A percentile compares a stretch with the other conserved stretches of the same genome.
phyloP scores from a whole-genome alignment of 2,888 invertebrate species.

The Brachypterus glaber region DNA sequence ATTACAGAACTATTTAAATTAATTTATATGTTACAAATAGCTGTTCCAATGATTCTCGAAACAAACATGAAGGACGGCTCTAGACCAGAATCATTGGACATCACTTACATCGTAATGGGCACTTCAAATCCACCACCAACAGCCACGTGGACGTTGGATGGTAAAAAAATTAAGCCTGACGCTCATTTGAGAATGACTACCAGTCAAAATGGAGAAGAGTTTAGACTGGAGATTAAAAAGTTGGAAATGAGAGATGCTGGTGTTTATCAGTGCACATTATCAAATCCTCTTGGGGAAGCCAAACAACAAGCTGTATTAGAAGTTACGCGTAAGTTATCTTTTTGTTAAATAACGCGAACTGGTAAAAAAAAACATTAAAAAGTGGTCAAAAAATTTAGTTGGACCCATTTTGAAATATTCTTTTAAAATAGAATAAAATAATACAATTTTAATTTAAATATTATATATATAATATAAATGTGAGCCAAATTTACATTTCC shows the following conservation, averaged over 20 bases:
- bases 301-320: slow-evolving; percentile 61
- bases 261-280: slow-evolving; percentile 70
- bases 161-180: slow-evolving; percentile 58
- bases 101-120: slow-evolving; percentile 69
- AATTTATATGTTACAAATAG: slow-evolving; percentile 33
- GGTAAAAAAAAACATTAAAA: too few relatives aligned
- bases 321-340: slow-evolving; percentile 54
- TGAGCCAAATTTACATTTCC: too few relatives aligned
- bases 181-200: slow-evolving; percentile 48
- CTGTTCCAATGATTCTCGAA: slow-evolving; percentile 62
- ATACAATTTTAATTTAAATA: too few relatives aligned
- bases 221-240: slow-evolving; percentile 62
- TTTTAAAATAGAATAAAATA: too few relatives aligned
- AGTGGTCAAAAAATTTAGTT: too few relatives aligned
- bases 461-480: too few relatives aligned
- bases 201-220: slow-evolving; percentile 58
- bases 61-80: slow-evolving; percentile 65
- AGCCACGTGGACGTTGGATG: slow-evolving; percentile 71
- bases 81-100: slow-evolving; percentile 71
- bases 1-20: too few relatives aligned
- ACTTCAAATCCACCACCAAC: slow-evolving; percentile 68
- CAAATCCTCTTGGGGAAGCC: slow-evolving; percentile 75
- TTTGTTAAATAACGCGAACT: too few relatives aligned
- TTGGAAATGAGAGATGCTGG: slow-evolving; percentile 67
- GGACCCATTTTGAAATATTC: too few relatives aligned